phyloP scores from a whole-genome alignment of 2,797 vertebrate genomes.

The Anguilla anguilla region DNA sequence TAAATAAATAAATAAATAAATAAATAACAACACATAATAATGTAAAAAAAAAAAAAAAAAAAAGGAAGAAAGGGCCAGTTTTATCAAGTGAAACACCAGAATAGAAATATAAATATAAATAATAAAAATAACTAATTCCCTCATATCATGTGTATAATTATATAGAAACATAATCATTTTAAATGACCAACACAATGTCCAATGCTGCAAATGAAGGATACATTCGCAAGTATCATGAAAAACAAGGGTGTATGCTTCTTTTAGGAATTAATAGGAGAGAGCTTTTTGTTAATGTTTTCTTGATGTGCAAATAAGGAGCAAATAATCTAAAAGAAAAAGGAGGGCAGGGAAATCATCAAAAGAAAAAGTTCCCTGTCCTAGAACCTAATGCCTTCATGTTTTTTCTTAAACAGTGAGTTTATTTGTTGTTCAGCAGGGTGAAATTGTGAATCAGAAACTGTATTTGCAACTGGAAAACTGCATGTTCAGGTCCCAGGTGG shows the following conservation, averaged over 20 bases:
- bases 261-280: not conserved
- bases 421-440: not conserved
- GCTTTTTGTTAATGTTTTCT: not conserved
- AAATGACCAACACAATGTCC: not conserved
- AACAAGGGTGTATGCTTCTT: not conserved
- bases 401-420: not conserved
- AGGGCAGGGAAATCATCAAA: not conserved
- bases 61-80: conserved; percentile 76
- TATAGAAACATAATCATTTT: conserved; percentile 26
- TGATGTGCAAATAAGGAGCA: not conserved
- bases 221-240: not conserved
- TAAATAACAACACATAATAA: conserved; percentile 56
- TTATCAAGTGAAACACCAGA: conserved; percentile 70
- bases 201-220: not conserved
- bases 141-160: conserved; percentile 61
- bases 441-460: not conserved
- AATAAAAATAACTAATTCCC: conserved; percentile 53
- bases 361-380: not conserved
- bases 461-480: not conserved
- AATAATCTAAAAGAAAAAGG: not conserved
- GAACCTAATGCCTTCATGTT: not conserved
- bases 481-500: not conserved
- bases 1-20: conserved; percentile 59
- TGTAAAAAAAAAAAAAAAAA: conserved; percentile 60
- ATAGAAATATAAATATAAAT: conserved; percentile 53